These are phyloP conservation scores for Cossypha caffra DNA, from an alignment of 2,797 vertebrate genomes.

Conservation along the genomic window DNA sequence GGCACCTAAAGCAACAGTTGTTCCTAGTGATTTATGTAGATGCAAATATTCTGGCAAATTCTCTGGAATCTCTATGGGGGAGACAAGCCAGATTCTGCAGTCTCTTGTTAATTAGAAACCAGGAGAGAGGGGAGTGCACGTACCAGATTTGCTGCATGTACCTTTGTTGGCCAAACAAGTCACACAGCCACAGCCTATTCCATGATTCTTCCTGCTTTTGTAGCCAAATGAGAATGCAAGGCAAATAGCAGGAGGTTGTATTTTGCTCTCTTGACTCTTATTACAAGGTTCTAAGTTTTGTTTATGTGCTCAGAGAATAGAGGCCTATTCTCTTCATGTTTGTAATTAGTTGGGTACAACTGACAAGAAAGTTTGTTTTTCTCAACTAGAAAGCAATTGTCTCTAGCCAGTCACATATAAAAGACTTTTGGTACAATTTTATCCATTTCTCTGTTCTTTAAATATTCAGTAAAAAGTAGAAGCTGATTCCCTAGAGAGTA, in stretches of 20 bases:
- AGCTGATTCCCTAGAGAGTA: neutral
- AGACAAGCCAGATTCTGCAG: neutral
- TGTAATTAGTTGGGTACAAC: constrained; percentile 14
- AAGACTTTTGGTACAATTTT: neutral
- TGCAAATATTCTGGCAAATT: constrained; percentile 31
- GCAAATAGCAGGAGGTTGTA: constrained; percentile 7
- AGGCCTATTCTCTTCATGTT: constrained; percentile 31
- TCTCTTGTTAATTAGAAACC: neutral
- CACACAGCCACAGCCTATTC: neutral
- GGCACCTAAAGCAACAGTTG: neutral
- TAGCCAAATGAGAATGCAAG: constrained; percentile 29
- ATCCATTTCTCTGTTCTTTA: constrained; percentile 50
- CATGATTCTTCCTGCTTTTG: constrained; percentile 7
- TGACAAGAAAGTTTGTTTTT: constrained; percentile 14
- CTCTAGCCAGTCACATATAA: neutral
- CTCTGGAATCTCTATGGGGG: neutral
- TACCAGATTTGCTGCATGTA: neutral
- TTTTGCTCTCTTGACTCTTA: neutral
- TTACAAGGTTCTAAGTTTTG: constrained; percentile 22
- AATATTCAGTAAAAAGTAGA: constrained; percentile 37
- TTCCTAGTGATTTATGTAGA: neutral
- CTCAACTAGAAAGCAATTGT: constrained; percentile 22
- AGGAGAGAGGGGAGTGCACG: neutral
- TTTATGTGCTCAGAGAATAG: constrained; percentile 36
- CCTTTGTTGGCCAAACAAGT: neutral